phyloP scores from a whole-genome alignment of 1,140 invertebrate genomes.

The Mylabris phalerata region DNA sequence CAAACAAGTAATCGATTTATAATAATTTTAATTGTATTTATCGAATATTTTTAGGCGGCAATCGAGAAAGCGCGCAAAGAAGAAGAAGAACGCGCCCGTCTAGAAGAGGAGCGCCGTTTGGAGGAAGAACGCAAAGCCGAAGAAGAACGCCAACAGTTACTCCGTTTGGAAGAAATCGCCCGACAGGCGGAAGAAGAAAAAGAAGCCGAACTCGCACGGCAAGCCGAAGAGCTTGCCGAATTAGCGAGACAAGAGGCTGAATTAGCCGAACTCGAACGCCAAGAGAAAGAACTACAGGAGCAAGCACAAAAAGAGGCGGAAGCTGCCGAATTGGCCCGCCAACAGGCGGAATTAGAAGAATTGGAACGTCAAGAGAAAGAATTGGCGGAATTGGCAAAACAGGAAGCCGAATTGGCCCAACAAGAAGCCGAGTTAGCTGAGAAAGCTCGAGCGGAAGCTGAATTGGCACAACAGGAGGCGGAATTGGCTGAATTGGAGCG shows the following conservation, averaged over 20 bases:
- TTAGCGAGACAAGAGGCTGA: conserved; percentile 48
- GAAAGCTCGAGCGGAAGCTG: conserved; percentile 16
- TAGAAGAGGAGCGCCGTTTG: conserved; percentile 45
- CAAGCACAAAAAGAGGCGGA: conserved; percentile 48
- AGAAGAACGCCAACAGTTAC: conserved; percentile 42
- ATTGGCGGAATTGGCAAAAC: conserved; percentile 49
- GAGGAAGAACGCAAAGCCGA: conserved; percentile 49
- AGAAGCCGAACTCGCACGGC: conserved; percentile 43
- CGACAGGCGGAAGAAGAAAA: conserved; percentile 49
- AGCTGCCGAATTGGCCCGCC: conserved; percentile 50
- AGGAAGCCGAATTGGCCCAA: conserved; percentile 30
- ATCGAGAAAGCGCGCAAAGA: conserved; percentile 34
- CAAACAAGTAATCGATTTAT: conserved; percentile 29
- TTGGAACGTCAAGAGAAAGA: conserved; percentile 51
- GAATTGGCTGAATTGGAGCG: conserved; percentile 27
- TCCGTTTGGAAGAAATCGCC: conserved; percentile 46
- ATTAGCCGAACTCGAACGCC: conserved; percentile 48
- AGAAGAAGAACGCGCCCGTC: conserved; percentile 45
- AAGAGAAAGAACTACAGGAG: conserved; percentile 48
- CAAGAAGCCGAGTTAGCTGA: conserved; percentile 19
- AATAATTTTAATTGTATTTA: background rate
- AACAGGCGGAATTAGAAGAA: conserved; percentile 53
- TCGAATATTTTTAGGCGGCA: conserved; percentile 40
- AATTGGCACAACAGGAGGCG: conserved; percentile 24
- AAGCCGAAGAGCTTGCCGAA: conserved; percentile 49